Percentiles rank a stretch among this genome's conserved stretches.
Conservation (phyloP, 2,888 invertebrate genomes). For the Esperia sulphurella region DNA sequence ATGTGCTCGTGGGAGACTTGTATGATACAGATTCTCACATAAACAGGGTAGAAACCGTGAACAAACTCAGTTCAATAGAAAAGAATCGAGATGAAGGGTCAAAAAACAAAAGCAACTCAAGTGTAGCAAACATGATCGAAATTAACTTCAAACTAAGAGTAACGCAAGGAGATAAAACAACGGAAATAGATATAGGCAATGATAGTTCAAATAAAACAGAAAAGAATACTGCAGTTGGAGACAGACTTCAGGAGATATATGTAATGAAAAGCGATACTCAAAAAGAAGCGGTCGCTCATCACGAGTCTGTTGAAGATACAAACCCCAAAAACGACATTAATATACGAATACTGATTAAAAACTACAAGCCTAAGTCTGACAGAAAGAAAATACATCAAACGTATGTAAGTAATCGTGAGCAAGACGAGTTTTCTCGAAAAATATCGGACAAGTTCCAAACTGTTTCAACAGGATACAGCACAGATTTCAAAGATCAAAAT, state of each 20-base stretch:
- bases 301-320: slow-evolving; percentile 16
- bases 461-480: slow-evolving; percentile 52
- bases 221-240: slow-evolving; percentile 12
- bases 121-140: slow-evolving; percentile 49
- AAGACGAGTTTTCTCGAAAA: slow-evolving; percentile 39
- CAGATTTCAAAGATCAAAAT: slow-evolving; percentile 23
- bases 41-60: slow-evolving; percentile 29
- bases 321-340: slow-evolving; percentile 49
- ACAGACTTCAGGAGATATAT: slow-evolving; percentile 35
- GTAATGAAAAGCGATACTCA: slow-evolving; percentile 29
- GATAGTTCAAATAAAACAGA: slow-evolving; percentile 18
- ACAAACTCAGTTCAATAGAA: slow-evolving; percentile 23
- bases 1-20: slow-evolving; percentile 30
- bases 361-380: slow-evolving; percentile 32
- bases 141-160: slow-evolving; percentile 55
- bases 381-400: slow-evolving; percentile 3
- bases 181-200: slow-evolving; percentile 39
- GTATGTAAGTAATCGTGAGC: not conserved
- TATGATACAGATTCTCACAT: slow-evolving; percentile 41
- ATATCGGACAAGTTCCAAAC: slow-evolving; percentile 54
- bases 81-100: slow-evolving; percentile 15
- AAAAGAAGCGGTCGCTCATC: slow-evolving; percentile 1
- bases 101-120: slow-evolving; percentile 32
- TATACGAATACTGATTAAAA: slow-evolving; percentile 54
- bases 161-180: slow-evolving; percentile 44